Conservation (phyloP, 2,797 vertebrate species). For the Selene dorsalis region DNA sequence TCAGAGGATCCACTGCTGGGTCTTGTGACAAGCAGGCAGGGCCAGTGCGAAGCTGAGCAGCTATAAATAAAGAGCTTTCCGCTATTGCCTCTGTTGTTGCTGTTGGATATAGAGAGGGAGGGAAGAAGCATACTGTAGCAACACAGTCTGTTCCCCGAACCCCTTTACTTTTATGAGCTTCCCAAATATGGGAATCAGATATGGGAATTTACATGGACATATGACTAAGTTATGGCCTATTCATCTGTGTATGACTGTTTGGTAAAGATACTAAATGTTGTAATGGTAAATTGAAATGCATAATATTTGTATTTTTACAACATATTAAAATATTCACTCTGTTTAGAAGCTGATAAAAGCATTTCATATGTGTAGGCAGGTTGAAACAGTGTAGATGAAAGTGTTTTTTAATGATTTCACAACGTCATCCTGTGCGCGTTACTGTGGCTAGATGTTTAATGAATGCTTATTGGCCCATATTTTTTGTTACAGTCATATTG, state of each 20-base stretch:
- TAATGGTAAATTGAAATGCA: not conserved
- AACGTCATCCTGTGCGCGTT: slow-evolving; percentile 48
- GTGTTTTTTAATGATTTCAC: slow-evolving; percentile 60
- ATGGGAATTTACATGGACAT: not conserved
- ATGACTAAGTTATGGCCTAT: not conserved
- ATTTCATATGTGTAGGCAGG: slow-evolving; percentile 4
- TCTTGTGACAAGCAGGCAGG: slow-evolving; percentile 82
- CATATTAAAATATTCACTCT: not conserved
- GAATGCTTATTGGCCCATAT: not conserved
- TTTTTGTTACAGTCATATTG: slow-evolving; percentile 4
- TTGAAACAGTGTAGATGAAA: not conserved
- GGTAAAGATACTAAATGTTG: not conserved
- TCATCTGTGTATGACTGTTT: not conserved
- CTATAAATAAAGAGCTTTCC: slow-evolving; percentile 82
- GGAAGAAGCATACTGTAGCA: slow-evolving; percentile 17
- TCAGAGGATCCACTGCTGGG: slow-evolving; percentile 77
- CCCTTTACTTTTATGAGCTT: slow-evolving; percentile 5
- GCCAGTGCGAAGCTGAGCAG: slow-evolving; percentile 67
- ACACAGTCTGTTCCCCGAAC: slow-evolving; percentile 6
- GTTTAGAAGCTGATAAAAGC: not conserved
- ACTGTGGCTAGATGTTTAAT: slow-evolving; percentile 29
- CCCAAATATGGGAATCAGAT: slow-evolving; percentile 9
- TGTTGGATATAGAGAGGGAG: slow-evolving; percentile 41
- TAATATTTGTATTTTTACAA: not conserved
- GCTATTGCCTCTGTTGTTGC: slow-evolving; percentile 56